Percentiles rank a stretch among this genome's conserved stretches.
These are phyloP conservation scores for Orthonevra nobilis DNA, from an alignment of 2,888 invertebrate species.

Conservation along the genomic window DNA sequence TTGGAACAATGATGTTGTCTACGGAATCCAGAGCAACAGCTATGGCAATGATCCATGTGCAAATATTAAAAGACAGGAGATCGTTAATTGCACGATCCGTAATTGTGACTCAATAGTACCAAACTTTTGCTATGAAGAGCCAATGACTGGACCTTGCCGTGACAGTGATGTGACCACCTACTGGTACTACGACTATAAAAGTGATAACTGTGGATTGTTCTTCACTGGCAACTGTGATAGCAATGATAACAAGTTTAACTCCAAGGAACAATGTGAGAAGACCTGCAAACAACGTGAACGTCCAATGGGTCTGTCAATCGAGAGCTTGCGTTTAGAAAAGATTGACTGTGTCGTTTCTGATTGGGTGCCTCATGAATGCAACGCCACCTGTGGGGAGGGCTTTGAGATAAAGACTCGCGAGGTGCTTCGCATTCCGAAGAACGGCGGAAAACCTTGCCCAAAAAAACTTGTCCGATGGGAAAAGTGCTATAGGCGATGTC, in stretches of 20 bases:
- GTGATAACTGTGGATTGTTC: constrained; percentile 89
- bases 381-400: constrained; percentile 81
- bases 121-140: constrained; percentile 75
- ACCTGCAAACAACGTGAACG: constrained; percentile 81
- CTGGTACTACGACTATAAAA: constrained; percentile 91
- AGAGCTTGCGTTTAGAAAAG: constrained; percentile 73
- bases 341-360: constrained; percentile 81
- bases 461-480: constrained; percentile 79
- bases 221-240: constrained; percentile 92
- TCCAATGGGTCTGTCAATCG: constrained; percentile 73
- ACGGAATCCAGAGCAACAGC: constrained; percentile 73
- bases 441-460: constrained; percentile 82
- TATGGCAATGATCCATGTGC: constrained; percentile 77
- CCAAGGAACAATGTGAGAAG: constrained; percentile 85
- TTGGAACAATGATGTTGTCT: constrained; percentile 77
- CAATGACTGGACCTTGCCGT: constrained; percentile 88
- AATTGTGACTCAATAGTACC: constrained; percentile 77
- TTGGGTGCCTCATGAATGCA: constrained; percentile 81
- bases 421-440: constrained; percentile 80
- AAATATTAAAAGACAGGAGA: constrained; percentile 76
- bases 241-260: constrained; percentile 92
- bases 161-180: constrained; percentile 87
- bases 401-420: constrained; percentile 80
- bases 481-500: constrained; percentile 77
- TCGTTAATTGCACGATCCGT: constrained; percentile 76